These are phyloP conservation scores for Drosophila algonquin DNA, from an alignment of 2,888 invertebrate genomes.

Conservation along the genomic window DNA sequence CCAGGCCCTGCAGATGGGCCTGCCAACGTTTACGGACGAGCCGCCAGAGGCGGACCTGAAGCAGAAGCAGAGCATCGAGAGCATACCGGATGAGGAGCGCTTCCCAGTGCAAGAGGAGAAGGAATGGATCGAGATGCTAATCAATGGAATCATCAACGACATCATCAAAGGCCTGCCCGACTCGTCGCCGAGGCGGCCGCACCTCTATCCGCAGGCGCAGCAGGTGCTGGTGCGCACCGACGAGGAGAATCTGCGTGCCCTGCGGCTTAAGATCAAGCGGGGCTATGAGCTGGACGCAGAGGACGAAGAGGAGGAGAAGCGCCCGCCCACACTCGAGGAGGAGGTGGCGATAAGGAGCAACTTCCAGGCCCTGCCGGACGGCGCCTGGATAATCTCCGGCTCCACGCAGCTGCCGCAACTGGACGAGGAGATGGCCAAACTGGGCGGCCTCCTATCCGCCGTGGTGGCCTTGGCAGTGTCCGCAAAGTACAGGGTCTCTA, in stretches of 20 bases:
- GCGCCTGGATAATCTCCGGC: constrained; percentile 86
- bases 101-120: constrained; percentile 61
- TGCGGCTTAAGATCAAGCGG: constrained; percentile 72
- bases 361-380: constrained; percentile 86
- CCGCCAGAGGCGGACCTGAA: constrained; percentile 34
- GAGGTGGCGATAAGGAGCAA: constrained; percentile 86
- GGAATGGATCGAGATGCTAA: constrained; percentile 69
- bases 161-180: constrained; percentile 66
- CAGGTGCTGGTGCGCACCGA: constrained; percentile 79
- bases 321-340: constrained; percentile 82
- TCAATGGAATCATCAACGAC: constrained; percentile 67
- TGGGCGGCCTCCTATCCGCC: constrained; percentile 71
- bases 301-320: constrained; percentile 82
- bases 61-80: constrained; percentile 76
- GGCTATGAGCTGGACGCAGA: constrained; percentile 82
- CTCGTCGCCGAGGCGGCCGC: constrained; percentile 39
- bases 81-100: constrained; percentile 73
- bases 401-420: constrained; percentile 83
- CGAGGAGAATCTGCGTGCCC: constrained; percentile 71
- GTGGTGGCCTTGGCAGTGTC: constrained; percentile 85
- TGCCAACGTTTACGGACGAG: constrained; percentile 64
- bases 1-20: constrained; percentile 67
- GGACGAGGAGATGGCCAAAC: constrained; percentile 68
- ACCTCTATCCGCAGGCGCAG: constrained; percentile 71
- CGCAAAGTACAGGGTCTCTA: constrained; percentile 85